These are phyloP conservation scores for Oeneis ivallda DNA, from an alignment of 2,888 invertebrate species.

Conservation along the genomic window DNA sequence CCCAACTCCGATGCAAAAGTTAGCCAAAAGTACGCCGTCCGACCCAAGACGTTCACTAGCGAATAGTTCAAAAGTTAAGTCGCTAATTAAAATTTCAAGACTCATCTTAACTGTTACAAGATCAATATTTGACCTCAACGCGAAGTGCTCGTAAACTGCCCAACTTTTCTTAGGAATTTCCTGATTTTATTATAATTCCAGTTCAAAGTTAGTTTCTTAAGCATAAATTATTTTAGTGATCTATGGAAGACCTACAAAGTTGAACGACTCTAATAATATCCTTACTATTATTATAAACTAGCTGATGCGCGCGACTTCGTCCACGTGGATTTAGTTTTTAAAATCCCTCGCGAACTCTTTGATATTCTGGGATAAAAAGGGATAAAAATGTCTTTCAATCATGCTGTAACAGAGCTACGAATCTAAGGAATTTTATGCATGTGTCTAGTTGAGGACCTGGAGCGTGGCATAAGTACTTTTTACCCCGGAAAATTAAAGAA, in stretches of 20 bases:
- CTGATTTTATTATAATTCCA: background rate
- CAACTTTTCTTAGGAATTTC: background rate
- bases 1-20: slow-evolving; percentile 8
- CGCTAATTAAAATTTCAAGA: slow-evolving; percentile 26
- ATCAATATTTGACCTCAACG: slow-evolving; percentile 21
- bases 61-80: slow-evolving; percentile 23
- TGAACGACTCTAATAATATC: background rate
- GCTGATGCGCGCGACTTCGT: no score
- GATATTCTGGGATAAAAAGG: no score
- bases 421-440: no score
- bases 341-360: no score
- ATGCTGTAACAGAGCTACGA: no score
- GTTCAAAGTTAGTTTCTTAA: background rate
- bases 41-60: slow-evolving; percentile 12
- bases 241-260: background rate
- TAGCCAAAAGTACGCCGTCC: background rate
- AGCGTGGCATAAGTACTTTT: no score
- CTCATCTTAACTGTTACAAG: slow-evolving; percentile 33
- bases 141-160: slow-evolving; percentile 12
- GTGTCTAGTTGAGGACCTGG: no score
- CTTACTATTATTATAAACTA: no score
- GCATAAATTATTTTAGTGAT: background rate
- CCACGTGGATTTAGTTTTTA: no score
- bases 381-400: background rate
- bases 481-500: no score